A percentile compares a stretch with the other conserved stretches of the same genome.
These are phyloP conservation scores for Tinea semifulvella DNA, from an alignment of 2,888 invertebrate genomes.

Conservation along the genomic window DNA sequence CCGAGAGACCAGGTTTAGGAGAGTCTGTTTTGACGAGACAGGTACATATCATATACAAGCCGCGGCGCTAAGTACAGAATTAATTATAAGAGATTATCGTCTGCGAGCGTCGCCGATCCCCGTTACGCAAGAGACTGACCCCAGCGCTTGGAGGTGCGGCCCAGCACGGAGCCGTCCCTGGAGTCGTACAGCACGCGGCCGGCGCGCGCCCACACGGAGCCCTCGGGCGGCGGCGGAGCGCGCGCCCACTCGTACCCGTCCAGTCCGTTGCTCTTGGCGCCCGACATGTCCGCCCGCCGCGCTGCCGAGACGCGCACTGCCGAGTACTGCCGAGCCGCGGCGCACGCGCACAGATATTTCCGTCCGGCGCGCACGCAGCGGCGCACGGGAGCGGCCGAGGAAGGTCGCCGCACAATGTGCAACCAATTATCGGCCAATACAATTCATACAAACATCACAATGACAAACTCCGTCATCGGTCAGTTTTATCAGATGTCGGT, in stretches of 20 bases:
- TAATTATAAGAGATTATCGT: too few species aligned
- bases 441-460: too few species aligned
- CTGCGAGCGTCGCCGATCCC: too few species aligned
- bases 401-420: not conserved
- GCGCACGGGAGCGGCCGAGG: not conserved
- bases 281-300: not conserved
- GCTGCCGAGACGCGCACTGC: not conserved
- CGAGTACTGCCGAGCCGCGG: not conserved
- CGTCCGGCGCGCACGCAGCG: not conserved
- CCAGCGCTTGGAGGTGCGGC: slow-evolving; percentile 12
- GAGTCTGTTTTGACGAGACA: too few species aligned
- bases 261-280: not conserved
- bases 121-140: slow-evolving; percentile 14
- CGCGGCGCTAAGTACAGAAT: too few species aligned
- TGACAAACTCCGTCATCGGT: too few species aligned
- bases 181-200: not conserved
- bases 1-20: too few species aligned
- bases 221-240: slow-evolving; percentile 1
- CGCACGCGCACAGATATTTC: not conserved
- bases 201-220: not conserved
- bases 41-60: too few species aligned
- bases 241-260: slow-evolving; percentile 4
- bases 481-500: too few species aligned
- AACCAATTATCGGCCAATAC: too few species aligned
- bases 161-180: not conserved